phyloP scores from a whole-genome alignment of 2,888 invertebrate species.

The Spicauda simplicius region DNA sequence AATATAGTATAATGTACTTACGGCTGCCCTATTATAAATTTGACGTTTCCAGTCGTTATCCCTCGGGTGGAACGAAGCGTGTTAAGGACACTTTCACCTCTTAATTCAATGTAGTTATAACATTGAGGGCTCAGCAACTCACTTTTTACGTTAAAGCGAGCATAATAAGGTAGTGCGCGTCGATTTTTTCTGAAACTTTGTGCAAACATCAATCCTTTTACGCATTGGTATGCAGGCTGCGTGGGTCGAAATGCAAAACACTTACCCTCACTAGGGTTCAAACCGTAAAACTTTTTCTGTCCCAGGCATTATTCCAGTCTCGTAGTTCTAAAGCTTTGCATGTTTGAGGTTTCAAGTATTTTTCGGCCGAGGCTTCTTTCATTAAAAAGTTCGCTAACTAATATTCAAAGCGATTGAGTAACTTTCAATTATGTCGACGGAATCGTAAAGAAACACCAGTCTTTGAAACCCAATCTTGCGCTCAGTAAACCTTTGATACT shows the following conservation, averaged over 20 bases:
- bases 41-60: slow-evolving; percentile 46
- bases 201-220: slow-evolving; percentile 78
- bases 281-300: slow-evolving; percentile 81
- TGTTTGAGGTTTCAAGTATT: slow-evolving; percentile 80
- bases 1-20: slow-evolving; percentile 32
- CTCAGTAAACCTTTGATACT: slow-evolving; percentile 32
- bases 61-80: slow-evolving; percentile 19
- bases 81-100: slow-evolving; percentile 49
- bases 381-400: slow-evolving; percentile 73
- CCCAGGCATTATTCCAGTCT: slow-evolving; percentile 81
- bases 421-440: slow-evolving; percentile 61
- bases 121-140: slow-evolving; percentile 20
- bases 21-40: slow-evolving; percentile 44
- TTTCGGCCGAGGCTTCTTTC: slow-evolving; percentile 75
- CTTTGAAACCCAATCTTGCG: slow-evolving; percentile 44
- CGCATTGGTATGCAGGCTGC: slow-evolving; percentile 79
- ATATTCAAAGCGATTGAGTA: slow-evolving; percentile 72
- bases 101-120: slow-evolving; percentile 31
- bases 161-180: slow-evolving; percentile 41
- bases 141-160: slow-evolving; percentile 28
- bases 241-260: slow-evolving; percentile 81
- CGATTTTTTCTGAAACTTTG: slow-evolving; percentile 51
- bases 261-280: slow-evolving; percentile 80
- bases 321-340: slow-evolving; percentile 79
- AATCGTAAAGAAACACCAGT: slow-evolving; percentile 46